phyloP scores from a whole-genome alignment of 2,797 vertebrate genomes.

The Poecilia picta region DNA sequence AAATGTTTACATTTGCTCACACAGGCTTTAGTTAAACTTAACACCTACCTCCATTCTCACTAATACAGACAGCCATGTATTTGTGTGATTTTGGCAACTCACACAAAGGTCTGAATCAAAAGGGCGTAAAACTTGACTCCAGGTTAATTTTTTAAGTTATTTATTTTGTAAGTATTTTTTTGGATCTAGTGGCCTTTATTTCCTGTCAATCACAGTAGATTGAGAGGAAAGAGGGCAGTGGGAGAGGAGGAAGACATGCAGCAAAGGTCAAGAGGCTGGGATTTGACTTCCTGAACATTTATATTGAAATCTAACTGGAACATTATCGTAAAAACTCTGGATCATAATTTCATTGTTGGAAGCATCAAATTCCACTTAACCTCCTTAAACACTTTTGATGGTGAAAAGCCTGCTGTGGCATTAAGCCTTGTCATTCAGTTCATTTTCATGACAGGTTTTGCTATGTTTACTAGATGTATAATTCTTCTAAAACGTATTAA shows the following conservation, averaged over 20 bases:
- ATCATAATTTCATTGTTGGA: conserved; percentile 70
- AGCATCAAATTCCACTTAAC: conserved; percentile 54
- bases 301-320: conserved; percentile 46
- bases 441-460: conserved; percentile 74
- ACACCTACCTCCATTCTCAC: neutral
- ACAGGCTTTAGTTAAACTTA: neutral
- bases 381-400: conserved; percentile 64
- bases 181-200: no score
- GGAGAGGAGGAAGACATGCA: no score
- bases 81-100: neutral
- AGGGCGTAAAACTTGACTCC: no score
- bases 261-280: no score
- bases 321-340: conserved; percentile 44
- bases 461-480: conserved; percentile 68
- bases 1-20: neutral
- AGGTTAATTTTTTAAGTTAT: no score
- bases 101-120: no score
- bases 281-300: conserved; percentile 18
- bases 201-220: no score
- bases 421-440: conserved; percentile 78
- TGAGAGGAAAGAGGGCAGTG: no score
- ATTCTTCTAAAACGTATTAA: conserved; percentile 81
- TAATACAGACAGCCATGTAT: neutral
- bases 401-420: conserved; percentile 68
- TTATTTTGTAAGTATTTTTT: no score